Evolutionary conservation across 2,888 invertebrate genomes (phyloP).

Genomic region (Caprella mutica): DNA sequence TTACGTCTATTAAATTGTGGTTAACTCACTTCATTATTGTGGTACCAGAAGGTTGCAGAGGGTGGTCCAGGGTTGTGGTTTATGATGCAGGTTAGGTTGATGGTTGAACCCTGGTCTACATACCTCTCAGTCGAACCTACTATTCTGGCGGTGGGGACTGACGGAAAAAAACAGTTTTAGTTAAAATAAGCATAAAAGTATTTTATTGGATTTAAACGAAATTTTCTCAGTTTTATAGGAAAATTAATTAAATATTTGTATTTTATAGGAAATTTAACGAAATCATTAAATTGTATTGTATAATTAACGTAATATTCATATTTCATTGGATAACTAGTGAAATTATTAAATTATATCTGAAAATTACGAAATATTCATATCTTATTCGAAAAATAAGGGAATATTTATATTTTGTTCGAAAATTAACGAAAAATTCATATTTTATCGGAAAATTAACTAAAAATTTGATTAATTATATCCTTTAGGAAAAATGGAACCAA

Average conservation of each 20-base stretch:
- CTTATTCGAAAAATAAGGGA: too few relatives aligned
- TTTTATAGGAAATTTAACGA: not conserved
- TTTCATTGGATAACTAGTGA: not conserved
- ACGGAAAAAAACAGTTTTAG: not conserved
- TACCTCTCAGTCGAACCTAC: constrained; percentile 23
- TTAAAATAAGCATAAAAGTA: not conserved
- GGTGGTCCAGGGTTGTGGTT: constrained; percentile 26
- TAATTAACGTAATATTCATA: not conserved
- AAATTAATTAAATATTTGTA: not conserved
- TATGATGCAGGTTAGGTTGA: constrained; percentile 32
- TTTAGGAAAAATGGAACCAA: too few relatives aligned
- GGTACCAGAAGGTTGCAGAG: constrained; percentile 30
- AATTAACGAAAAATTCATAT: too few relatives aligned
- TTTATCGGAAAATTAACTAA: too few relatives aligned
- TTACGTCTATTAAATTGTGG: too few relatives aligned
- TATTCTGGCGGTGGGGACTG: constrained; percentile 26
- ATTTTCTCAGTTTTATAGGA: too few relatives aligned
- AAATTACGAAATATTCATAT: too few relatives aligned
- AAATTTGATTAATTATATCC: too few relatives aligned
- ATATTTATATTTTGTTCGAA: too few relatives aligned
- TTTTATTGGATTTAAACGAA: not conserved
- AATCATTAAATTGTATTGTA: not conserved
- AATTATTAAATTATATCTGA: too few relatives aligned
- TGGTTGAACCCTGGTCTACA: constrained; percentile 29
- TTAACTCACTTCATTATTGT: constrained; percentile 24